Evolutionary conservation across 1,140 invertebrate genomes (phyloP).

Genomic region (Drosophila melanica): DNA sequence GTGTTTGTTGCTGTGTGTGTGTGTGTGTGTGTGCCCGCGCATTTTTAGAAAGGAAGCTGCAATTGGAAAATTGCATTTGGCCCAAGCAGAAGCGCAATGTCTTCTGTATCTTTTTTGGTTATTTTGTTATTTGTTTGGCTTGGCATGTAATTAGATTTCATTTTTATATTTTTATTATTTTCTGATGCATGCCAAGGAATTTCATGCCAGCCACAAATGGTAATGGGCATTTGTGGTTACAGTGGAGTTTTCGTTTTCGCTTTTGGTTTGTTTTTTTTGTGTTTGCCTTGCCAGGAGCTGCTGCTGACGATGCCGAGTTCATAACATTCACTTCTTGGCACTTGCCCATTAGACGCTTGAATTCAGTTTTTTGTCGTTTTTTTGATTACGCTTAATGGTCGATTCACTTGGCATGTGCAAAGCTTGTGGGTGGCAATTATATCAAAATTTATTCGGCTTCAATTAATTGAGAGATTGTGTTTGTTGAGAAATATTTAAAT

Average conservation of each 20-base stretch:
- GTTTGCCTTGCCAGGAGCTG: constrained; percentile 23
- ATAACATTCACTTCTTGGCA: constrained; percentile 57
- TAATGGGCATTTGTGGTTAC: constrained; percentile 51
- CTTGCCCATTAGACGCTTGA: background rate
- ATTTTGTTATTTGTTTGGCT: constrained; percentile 22
- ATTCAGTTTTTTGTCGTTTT: constrained; percentile 19
- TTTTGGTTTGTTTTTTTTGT: constrained; percentile 16
- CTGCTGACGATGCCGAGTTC: constrained; percentile 9
- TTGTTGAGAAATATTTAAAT: background rate
- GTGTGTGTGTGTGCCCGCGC: background rate
- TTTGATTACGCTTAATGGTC: constrained; percentile 20
- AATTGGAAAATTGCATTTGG: constrained; percentile 25
- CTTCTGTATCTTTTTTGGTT: constrained; percentile 33
- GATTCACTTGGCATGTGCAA: constrained; percentile 2
- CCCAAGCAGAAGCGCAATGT: constrained; percentile 11
- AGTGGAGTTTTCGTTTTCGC: background rate
- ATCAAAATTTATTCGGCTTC: background rate
- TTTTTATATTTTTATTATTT: constrained; percentile 59
- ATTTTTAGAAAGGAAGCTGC: constrained; percentile 73
- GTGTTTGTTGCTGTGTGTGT: constrained; percentile 2
- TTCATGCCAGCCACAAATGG: constrained; percentile 38
- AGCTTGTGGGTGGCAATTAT: constrained; percentile 7
- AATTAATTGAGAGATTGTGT: constrained; percentile 5
- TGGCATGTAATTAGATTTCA: constrained; percentile 58
- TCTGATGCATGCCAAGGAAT: constrained; percentile 13